Conservation (phyloP, 2,113 vertebrate genomes). For the Heteronetta atricapilla region DNA sequence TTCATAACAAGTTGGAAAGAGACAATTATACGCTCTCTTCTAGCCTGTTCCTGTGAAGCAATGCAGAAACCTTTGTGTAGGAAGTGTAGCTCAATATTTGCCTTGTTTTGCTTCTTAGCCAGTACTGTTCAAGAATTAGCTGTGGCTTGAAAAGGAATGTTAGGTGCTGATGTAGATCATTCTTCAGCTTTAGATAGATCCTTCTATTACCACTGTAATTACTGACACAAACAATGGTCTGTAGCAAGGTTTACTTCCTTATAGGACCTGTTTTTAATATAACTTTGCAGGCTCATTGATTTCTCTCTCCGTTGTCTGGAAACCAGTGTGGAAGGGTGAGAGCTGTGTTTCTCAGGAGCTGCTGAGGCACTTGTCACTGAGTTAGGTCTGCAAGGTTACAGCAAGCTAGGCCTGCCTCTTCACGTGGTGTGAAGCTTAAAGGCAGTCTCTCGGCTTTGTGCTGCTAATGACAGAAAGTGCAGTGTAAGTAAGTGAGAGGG, state of each 20-base stretch:
- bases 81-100: not conserved
- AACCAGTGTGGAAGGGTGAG: not conserved
- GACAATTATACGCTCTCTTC: rapidly evolving
- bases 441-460: not conserved
- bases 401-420: not conserved
- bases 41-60: not conserved
- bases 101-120: not conserved
- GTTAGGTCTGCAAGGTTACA: too few relatives aligned
- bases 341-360: not conserved
- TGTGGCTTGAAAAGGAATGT: not conserved
- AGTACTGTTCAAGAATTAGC: not conserved
- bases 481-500: not conserved
- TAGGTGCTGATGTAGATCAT: not conserved
- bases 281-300: not conserved
- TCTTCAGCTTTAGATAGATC: not conserved
- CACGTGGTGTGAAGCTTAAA: not conserved
- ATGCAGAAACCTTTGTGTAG: not conserved
- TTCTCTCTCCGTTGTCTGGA: not conserved
- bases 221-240: not conserved
- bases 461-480: not conserved
- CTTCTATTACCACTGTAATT: not conserved
- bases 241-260: rapidly evolving
- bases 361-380: not conserved
- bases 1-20: not conserved
- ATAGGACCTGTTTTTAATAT: not conserved